Evolutionary conservation across 2,113 vertebrate species (phyloP).

Genomic region (Gasterosteus nipponicus): DNA sequence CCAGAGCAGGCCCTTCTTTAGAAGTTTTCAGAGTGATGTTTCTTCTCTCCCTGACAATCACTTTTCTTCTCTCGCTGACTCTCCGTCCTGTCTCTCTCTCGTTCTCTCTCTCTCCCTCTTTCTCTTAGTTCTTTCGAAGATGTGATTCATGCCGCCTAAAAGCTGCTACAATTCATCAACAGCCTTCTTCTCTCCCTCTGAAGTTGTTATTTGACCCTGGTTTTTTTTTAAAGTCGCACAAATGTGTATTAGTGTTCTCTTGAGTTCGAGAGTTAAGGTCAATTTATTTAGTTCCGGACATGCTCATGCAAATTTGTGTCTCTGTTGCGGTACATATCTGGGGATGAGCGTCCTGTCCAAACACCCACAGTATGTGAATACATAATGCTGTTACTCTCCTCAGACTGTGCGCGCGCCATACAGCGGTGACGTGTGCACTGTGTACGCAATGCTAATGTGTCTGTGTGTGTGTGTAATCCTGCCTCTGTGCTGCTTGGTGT

Average conservation of each 20-base stretch:
- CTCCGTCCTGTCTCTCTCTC: conserved; percentile 53
- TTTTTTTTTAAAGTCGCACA: conserved; percentile 56
- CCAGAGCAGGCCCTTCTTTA: conserved; percentile 80
- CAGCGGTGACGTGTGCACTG: conserved; percentile 47
- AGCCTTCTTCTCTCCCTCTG: conserved; percentile 19
- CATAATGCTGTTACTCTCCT: conserved; percentile 65
- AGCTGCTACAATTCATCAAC: conserved; percentile 39
- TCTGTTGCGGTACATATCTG: conserved; percentile 65
- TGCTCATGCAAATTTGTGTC: conserved; percentile 71
- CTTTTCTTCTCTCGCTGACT: conserved; percentile 68
- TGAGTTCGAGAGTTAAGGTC: conserved; percentile 67
- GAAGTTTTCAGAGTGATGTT: conserved; percentile 81
- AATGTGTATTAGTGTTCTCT: conserved; percentile 58
- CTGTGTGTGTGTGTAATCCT: conserved; percentile 25
- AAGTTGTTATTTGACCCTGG: conserved; percentile 64
- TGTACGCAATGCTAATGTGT: conserved; percentile 63
- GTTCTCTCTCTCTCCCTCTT: conserved; percentile 49
- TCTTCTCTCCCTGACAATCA: conserved; percentile 80
- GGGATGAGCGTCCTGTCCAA: conserved; percentile 64
- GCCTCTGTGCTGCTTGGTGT: conserved; percentile 37
- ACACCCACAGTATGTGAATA: conserved; percentile 73
- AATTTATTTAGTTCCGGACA: conserved; percentile 74
- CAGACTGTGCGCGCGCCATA: conserved; percentile 33
- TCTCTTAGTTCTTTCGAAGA: conserved; percentile 47
- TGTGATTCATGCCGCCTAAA: conserved; percentile 25